Percentiles rank a stretch among this genome's conserved stretches.
Evolutionary conservation across 2,797 vertebrate species (phyloP).

Genomic region (Choloepus didactylus): DNA sequence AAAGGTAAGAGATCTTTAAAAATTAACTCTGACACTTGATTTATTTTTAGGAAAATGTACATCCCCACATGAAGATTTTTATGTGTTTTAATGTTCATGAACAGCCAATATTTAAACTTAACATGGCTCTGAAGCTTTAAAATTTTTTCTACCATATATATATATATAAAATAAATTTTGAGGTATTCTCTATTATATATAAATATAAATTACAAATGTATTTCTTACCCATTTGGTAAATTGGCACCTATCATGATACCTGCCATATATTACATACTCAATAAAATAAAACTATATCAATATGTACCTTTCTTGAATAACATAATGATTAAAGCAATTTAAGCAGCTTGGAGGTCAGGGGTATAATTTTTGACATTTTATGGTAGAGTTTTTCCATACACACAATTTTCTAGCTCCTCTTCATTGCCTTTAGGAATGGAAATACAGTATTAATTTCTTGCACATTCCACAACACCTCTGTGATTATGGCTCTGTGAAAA

Average conservation of each 20-base stretch:
- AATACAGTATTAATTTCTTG: conserved; percentile 45
- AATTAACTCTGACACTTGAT: neutral
- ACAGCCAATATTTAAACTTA: neutral
- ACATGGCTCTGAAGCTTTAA: neutral
- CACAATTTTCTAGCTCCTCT: neutral
- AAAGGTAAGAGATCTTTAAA: conserved; percentile 41
- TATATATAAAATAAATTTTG: neutral
- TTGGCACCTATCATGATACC: conserved; percentile 10
- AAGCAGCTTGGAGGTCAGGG: neutral
- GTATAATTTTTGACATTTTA: neutral
- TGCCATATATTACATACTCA: neutral
- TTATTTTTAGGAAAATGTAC: conserved; percentile 38
- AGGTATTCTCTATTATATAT: neutral
- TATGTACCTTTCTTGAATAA: neutral
- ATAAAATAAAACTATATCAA: neutral
- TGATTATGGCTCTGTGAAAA: conserved; percentile 58
- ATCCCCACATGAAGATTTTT: neutral
- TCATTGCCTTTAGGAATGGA: neutral
- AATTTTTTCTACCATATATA: neutral
- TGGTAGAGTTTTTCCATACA: neutral
- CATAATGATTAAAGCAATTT: conserved; percentile 27
- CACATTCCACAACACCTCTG: conserved; percentile 1
- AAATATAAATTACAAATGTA: neutral
- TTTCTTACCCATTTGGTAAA: neutral
- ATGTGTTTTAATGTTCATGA: neutral